A percentile compares a stretch with the other conserved stretches of the same genome.
Evolutionary conservation across 2,113 vertebrate genomes (phyloP).

Genomic region (Ranitomeya variabilis): DNA sequence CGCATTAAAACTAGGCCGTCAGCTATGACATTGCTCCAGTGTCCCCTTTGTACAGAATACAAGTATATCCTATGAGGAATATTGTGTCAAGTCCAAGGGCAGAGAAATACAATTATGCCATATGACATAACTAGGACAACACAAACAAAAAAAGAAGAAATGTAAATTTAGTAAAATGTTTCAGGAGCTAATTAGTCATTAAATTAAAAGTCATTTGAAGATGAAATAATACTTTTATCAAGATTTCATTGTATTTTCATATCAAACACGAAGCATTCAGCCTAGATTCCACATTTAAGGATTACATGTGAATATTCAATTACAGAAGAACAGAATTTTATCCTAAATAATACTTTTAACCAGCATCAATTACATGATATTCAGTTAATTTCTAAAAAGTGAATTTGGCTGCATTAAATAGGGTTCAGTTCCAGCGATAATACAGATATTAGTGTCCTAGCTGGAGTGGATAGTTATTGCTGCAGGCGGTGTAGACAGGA

Average conservation of each 20-base stretch:
- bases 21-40: not conserved
- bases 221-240: not conserved
- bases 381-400: not conserved
- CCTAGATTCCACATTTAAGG: not conserved
- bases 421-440: not conserved
- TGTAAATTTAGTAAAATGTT: slow-evolving; percentile 21
- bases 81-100: slow-evolving; percentile 17
- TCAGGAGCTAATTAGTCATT: not conserved
- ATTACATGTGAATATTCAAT: not conserved
- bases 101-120: not conserved
- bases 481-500: not conserved
- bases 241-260: not conserved
- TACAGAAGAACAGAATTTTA: not conserved
- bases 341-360: not conserved
- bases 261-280: not conserved
- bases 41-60: not conserved
- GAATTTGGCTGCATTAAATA: not conserved
- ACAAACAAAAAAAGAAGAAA: not conserved
- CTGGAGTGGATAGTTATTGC: not conserved
- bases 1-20: not conserved
- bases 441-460: not conserved
- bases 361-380: not conserved
- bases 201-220: slow-evolving; percentile 13
- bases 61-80: not conserved
- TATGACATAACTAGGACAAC: slow-evolving; percentile 21